These are phyloP conservation scores for Isotomurus palustris DNA, from an alignment of 2,888 invertebrate species.

Conservation along the genomic window DNA sequence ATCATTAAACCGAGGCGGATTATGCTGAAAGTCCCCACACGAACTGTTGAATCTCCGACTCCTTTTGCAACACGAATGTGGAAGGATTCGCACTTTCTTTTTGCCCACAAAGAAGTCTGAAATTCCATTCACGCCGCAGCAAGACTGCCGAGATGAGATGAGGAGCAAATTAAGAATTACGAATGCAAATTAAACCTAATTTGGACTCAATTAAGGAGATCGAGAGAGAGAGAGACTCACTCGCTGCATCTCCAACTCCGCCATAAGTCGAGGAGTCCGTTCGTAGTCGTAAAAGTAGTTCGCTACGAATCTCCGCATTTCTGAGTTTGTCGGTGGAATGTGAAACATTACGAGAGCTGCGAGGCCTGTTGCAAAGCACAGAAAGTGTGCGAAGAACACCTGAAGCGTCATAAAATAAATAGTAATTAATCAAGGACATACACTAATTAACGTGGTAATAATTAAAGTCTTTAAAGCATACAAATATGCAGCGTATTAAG, in stretches of 20 bases:
- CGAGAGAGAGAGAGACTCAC: too few relatives aligned
- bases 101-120: conserved; percentile 9
- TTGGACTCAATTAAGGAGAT: too few relatives aligned
- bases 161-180: too few relatives aligned
- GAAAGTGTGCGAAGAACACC: neutral
- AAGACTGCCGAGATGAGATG: conserved; percentile 16
- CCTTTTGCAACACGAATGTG: conserved; percentile 12
- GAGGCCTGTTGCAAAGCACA: neutral
- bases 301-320: neutral
- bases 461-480: too few relatives aligned
- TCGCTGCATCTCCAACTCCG: neutral
- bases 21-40: neutral
- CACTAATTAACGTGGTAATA: too few relatives aligned
- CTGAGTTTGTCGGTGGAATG: neutral
- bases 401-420: neutral
- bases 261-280: neutral
- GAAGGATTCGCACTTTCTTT: neutral
- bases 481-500: neutral
- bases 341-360: neutral
- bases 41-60: neutral
- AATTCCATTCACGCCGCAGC: conserved; percentile 18
- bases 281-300: neutral
- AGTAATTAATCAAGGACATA: neutral
- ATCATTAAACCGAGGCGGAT: neutral
- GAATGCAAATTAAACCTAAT: too few relatives aligned